Evolutionary conservation across 2,797 vertebrate species (phyloP), one percentile per base, ranked within the genome.

Genomic region (Myioborus melanocephalus): DNA sequence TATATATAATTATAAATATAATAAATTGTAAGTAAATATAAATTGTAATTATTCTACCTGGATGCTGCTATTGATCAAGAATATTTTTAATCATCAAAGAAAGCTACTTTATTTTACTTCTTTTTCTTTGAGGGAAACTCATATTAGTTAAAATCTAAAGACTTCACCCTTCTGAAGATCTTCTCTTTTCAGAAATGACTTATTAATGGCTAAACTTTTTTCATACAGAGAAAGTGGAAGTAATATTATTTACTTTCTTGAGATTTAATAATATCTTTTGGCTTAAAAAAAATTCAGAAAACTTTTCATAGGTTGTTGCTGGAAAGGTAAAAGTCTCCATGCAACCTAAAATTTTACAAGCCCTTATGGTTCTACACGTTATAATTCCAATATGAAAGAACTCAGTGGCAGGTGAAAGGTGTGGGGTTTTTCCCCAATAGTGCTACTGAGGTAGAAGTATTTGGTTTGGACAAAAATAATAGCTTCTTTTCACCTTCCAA

Each of bases 71-170:
- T 55, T 77, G 27, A 49, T 81, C 55, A 63, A 43, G 16, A 81
- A 61, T 7, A 24, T 55, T 71, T 81, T 78, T 47, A 61, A 19
- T 44, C 1, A 69, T 68, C 64, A 37, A 59, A 11, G 70, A 78
- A 50, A 46, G 3, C 1, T 27, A 5, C 7, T 0, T 20, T 44
- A 39, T 26, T 19, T 15, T 53, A 12, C 4, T 21, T 65, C 12
- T 39, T 56, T 47, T 56, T 7, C 14, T 28, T 56, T 4, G 22
- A 26, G 8, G 46, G 8, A 57, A 53, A 12, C 1, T 65, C 6
- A 3, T 34, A 17, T 35, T 69, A 27, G 6, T 61, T 56, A 75
- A 83, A 83, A 66, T 21, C 12, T 19, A 21, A 66, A 63, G 21
- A 32, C 12, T 57, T 75, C 10, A 21, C 3, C 18, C n/a, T 18